These are phyloP conservation scores for Meloe dianella DNA, from an alignment of 2,888 invertebrate genomes.

Conservation along the genomic window DNA sequence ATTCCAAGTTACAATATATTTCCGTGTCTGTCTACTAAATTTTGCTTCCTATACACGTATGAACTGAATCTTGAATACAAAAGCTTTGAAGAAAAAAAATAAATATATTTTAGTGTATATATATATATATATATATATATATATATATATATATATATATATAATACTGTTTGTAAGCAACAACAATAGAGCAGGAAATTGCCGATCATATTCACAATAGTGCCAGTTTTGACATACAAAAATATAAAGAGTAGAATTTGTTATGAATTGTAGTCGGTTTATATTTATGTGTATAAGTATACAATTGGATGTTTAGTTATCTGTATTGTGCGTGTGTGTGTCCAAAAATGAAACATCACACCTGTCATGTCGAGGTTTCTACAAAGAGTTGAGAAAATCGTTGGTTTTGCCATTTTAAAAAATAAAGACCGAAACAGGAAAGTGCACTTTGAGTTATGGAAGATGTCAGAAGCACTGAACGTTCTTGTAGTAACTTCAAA, in stretches of 20 bases:
- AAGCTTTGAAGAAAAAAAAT: neutral
- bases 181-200: constrained; percentile 37
- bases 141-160: neutral
- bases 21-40: neutral
- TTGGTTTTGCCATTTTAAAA: neutral
- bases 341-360: constrained; percentile 3
- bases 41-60: neutral
- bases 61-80: constrained; percentile 4
- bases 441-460: constrained; percentile 3
- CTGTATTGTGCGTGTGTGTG: neutral
- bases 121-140: constrained; percentile 18
- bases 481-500: neutral
- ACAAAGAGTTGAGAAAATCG: neutral
- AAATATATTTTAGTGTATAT: neutral
- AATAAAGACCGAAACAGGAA: neutral
- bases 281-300: constrained; percentile 30
- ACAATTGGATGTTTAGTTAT: constrained; percentile 8
- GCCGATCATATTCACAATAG: constrained; percentile 36
- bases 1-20: neutral
- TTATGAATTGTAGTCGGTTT: constrained; percentile 17
- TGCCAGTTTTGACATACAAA: constrained; percentile 37
- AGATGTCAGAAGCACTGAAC: neutral
- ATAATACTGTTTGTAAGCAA: constrained; percentile 30
- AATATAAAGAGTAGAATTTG: constrained; percentile 17
- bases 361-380: neutral